Evolutionary conservation across 2,888 invertebrate species (phyloP).

Genomic region (Pandemis corylana): DNA sequence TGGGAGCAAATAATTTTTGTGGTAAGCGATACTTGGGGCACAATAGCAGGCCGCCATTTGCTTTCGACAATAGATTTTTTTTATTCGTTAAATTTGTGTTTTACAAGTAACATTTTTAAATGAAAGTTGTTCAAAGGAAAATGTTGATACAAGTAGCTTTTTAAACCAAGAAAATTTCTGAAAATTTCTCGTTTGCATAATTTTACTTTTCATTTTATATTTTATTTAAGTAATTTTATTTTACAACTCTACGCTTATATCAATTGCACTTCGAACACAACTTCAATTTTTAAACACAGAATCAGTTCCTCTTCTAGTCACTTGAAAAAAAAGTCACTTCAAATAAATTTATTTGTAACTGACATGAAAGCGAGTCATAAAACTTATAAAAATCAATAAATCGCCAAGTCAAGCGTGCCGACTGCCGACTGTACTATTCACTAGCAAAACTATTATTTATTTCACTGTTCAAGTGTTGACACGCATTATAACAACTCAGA

Average conservation of each 20-base stretch:
- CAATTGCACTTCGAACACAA: too few relatives aligned
- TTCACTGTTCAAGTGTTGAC: conserved; percentile 78
- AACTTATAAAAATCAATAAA: conserved; percentile 73
- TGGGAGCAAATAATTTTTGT: conserved; percentile 77
- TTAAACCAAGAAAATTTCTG: neutral
- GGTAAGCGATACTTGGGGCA: conserved; percentile 79
- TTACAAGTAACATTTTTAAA: conserved; percentile 10
- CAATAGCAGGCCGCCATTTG: conserved; percentile 75
- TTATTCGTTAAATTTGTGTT: conserved; percentile 11
- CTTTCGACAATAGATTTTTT: conserved; percentile 52
- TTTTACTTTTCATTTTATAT: neutral
- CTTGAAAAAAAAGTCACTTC: conserved; percentile 21
- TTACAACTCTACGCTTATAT: too few relatives aligned
- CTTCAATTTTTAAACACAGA: too few relatives aligned
- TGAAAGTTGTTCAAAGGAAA: neutral
- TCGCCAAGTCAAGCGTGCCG: conserved; percentile 71
- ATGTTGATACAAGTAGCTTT: neutral
- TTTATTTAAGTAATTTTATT: too few relatives aligned
- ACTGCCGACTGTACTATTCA: conserved; percentile 67
- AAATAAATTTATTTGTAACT: conserved; percentile 42
- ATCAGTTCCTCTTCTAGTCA: neutral
- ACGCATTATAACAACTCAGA: conserved; percentile 77
- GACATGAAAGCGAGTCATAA: conserved; percentile 46
- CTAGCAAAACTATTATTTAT: conserved; percentile 75
- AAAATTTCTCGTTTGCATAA: neutral